phyloP scores from a whole-genome alignment of 2,113 vertebrate genomes.

The Calonectris borealis region DNA sequence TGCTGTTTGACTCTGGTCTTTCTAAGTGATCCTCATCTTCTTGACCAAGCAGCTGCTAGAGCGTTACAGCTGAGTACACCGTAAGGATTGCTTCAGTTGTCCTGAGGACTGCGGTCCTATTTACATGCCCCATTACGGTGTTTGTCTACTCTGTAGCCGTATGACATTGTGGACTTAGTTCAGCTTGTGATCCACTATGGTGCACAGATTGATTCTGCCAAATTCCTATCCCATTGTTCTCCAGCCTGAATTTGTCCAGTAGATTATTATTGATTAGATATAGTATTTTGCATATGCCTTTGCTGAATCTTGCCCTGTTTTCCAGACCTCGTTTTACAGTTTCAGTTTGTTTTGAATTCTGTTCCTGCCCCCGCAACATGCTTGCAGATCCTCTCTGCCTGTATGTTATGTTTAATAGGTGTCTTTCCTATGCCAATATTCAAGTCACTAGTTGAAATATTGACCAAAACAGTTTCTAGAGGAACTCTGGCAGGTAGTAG shows the following conservation, averaged over 20 bases:
- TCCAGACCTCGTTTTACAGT: background rate
- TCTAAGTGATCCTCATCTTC: background rate
- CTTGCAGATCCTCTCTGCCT: background rate
- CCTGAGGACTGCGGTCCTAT: background rate
- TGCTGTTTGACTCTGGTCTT: background rate
- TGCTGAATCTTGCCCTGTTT: background rate
- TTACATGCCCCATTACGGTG: background rate
- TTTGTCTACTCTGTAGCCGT: background rate
- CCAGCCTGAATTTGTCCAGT: background rate
- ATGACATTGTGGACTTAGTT: background rate
- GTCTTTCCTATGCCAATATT: background rate
- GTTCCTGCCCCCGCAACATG: rapidly evolving
- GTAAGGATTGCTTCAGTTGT: background rate
- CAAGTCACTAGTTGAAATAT: background rate
- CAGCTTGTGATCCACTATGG: background rate
- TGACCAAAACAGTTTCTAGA: background rate
- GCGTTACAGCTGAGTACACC: background rate
- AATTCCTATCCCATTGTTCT: background rate
- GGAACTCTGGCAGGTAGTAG: background rate
- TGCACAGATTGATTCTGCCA: background rate
- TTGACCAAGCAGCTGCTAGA: background rate
- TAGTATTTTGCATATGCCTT: background rate
- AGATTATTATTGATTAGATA: background rate
- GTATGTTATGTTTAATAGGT: background rate
- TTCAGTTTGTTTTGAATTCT: background rate